Conservation (phyloP, 2,888 invertebrate species). For the Antheraea assamensis region DNA sequence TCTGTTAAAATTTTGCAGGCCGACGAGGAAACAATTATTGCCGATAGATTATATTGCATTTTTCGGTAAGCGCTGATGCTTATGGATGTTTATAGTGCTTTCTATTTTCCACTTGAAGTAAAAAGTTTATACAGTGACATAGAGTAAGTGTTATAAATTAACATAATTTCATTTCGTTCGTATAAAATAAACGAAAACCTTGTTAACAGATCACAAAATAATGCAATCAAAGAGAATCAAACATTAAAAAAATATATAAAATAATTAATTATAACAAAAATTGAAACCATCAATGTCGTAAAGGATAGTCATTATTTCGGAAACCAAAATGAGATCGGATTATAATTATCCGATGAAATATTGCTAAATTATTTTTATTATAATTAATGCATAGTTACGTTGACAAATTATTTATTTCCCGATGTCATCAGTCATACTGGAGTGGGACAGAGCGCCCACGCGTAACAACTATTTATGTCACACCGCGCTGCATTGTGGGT, state of each 20-base stretch:
- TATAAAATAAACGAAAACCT: neutral
- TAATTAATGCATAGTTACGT: slow-evolving; percentile 23
- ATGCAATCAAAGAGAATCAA: neutral
- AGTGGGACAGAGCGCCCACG: slow-evolving; percentile 30
- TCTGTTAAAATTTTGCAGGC: too few relatives aligned
- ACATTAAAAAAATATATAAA: neutral
- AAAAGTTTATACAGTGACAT: neutral
- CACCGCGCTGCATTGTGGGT: slow-evolving; percentile 13
- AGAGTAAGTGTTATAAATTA: neutral
- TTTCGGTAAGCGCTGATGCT: too few relatives aligned
- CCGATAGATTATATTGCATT: too few relatives aligned
- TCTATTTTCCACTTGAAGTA: neutral
- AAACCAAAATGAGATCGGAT: neutral
- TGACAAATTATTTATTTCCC: slow-evolving; percentile 29
- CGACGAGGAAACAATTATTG: too few relatives aligned
- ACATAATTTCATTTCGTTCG: neutral
- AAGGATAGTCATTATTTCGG: neutral
- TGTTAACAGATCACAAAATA: neutral
- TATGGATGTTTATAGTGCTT: neutral
- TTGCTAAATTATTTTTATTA: slow-evolving; percentile 2
- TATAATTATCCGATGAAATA: neutral
- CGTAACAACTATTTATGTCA: slow-evolving; percentile 13
- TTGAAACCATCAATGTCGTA: neutral
- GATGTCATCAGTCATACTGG: slow-evolving; percentile 28
- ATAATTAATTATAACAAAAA: neutral